These are phyloP conservation scores for Bucorvus abyssinicus DNA, from an alignment of 2,797 vertebrate genomes.

Conservation along the genomic window DNA sequence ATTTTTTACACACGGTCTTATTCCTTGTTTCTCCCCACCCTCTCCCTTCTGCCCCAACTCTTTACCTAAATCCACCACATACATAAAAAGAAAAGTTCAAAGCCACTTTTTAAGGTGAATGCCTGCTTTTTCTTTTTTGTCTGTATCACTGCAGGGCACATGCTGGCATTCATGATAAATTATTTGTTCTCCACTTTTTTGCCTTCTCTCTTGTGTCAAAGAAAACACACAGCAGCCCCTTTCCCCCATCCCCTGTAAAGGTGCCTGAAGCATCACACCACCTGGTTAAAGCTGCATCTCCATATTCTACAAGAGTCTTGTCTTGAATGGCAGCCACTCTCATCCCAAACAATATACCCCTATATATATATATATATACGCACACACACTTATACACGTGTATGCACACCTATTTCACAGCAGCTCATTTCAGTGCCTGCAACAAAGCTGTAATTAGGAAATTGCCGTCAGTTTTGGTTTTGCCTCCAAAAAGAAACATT, in stretches of 20 bases:
- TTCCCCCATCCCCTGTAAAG: neutral
- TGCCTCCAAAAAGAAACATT: neutral
- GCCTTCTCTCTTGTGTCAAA: neutral
- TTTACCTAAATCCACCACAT: neutral
- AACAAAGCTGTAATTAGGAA: neutral
- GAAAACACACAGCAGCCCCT: neutral
- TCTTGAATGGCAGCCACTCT: neutral
- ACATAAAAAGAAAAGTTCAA: slow-evolving; percentile 7
- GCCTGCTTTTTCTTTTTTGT: neutral
- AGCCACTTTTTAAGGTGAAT: neutral
- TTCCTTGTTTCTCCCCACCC: slow-evolving; percentile 12
- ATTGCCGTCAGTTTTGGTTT: neutral
- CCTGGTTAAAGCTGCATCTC: neutral
- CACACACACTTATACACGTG: fast-evolving
- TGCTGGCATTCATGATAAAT: neutral
- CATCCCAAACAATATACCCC: neutral
- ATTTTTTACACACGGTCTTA: slow-evolving; percentile 51
- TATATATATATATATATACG: neutral
- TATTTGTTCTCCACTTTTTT: neutral
- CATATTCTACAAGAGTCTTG: neutral
- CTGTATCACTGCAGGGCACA: neutral
- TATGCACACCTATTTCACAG: neutral
- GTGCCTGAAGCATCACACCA: neutral
- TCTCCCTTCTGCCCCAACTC: neutral
- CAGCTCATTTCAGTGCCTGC: neutral